A percentile compares a stretch with the other conserved stretches of the same genome.
Evolutionary conservation across 1,140 invertebrate genomes (phyloP).

Genomic region (Cydia strobilella): DNA sequence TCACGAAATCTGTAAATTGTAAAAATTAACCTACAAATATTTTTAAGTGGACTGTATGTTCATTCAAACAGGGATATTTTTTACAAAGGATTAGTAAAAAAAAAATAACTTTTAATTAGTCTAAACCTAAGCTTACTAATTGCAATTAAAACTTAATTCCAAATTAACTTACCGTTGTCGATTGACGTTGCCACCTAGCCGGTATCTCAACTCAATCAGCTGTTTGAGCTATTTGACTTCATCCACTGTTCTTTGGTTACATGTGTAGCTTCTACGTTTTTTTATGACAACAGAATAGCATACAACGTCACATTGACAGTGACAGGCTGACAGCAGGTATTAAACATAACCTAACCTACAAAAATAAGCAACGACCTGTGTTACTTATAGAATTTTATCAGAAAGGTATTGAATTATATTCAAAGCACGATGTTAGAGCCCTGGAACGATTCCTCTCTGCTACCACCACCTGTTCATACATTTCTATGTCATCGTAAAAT

Average conservation of each 20-base stretch:
- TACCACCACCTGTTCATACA: slow-evolving; percentile 66
- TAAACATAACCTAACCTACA: neutral
- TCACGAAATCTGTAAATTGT: slow-evolving; percentile 18
- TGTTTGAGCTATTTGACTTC: neutral
- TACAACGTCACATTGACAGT: neutral
- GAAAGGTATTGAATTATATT: slow-evolving; percentile 24
- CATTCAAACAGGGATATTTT: too few species aligned
- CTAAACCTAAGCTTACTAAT: too few species aligned
- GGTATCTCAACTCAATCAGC: neutral
- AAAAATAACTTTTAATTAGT: too few species aligned
- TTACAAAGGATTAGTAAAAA: too few species aligned
- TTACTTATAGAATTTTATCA: neutral
- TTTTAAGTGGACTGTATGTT: neutral
- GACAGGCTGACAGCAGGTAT: too few species aligned
- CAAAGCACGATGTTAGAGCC: slow-evolving; percentile 51
- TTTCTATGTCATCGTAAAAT: slow-evolving; percentile 38
- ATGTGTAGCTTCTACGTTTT: neutral
- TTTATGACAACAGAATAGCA: neutral
- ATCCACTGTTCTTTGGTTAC: neutral
- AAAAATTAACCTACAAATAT: slow-evolving; percentile 22
- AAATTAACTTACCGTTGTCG: neutral
- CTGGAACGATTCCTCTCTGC: slow-evolving; percentile 62
- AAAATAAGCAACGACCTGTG: neutral
- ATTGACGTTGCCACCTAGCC: slow-evolving; percentile 1
- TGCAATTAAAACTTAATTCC: too few species aligned